Evolutionary conservation across 2,797 vertebrate genomes (phyloP).

Genomic region (Coracias cyanogaster): DNA sequence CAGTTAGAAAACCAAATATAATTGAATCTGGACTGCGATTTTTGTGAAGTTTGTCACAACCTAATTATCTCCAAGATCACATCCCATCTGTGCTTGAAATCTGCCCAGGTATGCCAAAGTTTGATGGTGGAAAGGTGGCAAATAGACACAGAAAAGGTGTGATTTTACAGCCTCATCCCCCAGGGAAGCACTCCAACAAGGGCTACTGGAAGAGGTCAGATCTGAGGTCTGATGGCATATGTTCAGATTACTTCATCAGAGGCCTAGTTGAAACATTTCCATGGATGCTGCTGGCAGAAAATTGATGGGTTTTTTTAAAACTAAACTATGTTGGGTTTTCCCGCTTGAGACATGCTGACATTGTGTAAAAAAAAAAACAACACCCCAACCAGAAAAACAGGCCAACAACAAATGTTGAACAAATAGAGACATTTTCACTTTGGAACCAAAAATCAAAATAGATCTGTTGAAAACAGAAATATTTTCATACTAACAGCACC

Average conservation of each 20-base stretch:
- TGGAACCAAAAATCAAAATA: constrained; percentile 56
- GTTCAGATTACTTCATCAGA: constrained; percentile 39
- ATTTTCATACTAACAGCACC: not conserved
- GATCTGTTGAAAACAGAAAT: constrained; percentile 49
- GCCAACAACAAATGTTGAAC: constrained; percentile 43
- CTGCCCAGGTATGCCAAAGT: not conserved
- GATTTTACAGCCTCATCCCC: constrained; percentile 36
- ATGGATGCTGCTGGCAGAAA: constrained; percentile 38
- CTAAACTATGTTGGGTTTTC: not conserved
- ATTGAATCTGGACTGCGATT: not conserved
- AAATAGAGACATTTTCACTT: constrained; percentile 30
- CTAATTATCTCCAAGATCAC: not conserved
- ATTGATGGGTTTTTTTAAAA: not conserved
- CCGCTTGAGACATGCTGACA: constrained; percentile 29
- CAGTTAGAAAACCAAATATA: not conserved
- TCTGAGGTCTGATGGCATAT: not conserved
- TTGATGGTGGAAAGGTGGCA: not conserved
- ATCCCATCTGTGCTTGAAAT: constrained; percentile 38
- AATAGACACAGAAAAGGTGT: not conserved
- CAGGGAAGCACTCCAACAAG: constrained; percentile 24
- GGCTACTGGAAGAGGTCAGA: constrained; percentile 15
- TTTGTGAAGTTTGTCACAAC: not conserved
- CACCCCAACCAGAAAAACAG: not conserved
- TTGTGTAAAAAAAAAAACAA: not conserved
- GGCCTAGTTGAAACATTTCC: constrained; percentile 14